phyloP scores from a whole-genome alignment of 2,888 invertebrate genomes.

The Hermaeophaga mercurialis region DNA sequence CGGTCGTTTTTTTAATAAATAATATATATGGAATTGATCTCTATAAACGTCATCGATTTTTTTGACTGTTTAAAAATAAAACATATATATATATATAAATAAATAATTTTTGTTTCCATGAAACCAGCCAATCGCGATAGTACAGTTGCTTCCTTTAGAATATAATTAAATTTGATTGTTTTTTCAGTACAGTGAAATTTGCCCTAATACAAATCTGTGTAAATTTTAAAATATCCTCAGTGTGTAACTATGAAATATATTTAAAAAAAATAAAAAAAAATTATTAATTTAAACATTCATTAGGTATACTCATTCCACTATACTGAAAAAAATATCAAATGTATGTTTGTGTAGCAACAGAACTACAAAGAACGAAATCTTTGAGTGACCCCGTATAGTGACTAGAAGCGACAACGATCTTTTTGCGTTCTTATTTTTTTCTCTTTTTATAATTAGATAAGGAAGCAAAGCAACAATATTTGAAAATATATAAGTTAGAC shows the following conservation, averaged over 20 bases:
- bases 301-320: background rate
- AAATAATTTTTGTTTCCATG: too few relatives aligned
- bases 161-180: background rate
- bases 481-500: slow-evolving; percentile 18
- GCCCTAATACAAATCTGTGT: background rate
- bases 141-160: slow-evolving; percentile 11
- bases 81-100: too few relatives aligned
- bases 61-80: too few relatives aligned
- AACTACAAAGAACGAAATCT: slow-evolving; percentile 25
- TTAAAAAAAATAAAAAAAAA: background rate
- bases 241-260: background rate
- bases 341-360: slow-evolving; percentile 5
- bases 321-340: background rate
- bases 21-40: too few relatives aligned
- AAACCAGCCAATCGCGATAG: slow-evolving; percentile 8
- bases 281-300: background rate
- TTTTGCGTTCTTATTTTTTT: slow-evolving; percentile 36
- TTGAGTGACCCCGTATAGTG: slow-evolving; percentile 42
- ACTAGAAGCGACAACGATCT: slow-evolving; percentile 47
- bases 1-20: too few relatives aligned
- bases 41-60: too few relatives aligned
- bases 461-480: slow-evolving; percentile 43
- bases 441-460: slow-evolving; percentile 27
- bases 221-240: background rate
- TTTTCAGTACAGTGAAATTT: background rate